Percentiles rank a stretch among this genome's conserved stretches.
Evolutionary conservation across 2,113 vertebrate species (phyloP).

Genomic region (Corvus moneduloides): DNA sequence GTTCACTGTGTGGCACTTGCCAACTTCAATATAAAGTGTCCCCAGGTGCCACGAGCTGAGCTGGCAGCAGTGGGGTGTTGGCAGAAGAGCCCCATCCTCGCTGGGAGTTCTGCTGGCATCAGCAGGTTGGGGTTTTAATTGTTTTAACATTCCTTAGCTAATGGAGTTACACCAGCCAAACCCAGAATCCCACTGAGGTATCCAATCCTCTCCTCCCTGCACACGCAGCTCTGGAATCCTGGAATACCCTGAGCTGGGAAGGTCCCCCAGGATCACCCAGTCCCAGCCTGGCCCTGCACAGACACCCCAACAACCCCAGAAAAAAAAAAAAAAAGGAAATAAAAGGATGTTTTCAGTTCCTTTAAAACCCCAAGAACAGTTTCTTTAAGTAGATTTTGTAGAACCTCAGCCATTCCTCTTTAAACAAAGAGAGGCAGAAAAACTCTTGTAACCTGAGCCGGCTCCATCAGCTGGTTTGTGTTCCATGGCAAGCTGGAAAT

Average conservation of each 20-base stretch:
- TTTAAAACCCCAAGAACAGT: not conserved
- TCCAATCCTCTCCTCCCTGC: not conserved
- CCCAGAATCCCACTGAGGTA: not conserved
- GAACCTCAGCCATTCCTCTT: not conserved
- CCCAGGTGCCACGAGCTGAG: not conserved
- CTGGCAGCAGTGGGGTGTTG: not conserved
- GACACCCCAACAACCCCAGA: not conserved
- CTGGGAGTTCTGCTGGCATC: not conserved
- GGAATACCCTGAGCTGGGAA: not conserved
- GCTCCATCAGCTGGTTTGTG: not conserved
- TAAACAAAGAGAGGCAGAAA: not conserved
- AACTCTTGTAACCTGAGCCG: not conserved
- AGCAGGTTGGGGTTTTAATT: not conserved
- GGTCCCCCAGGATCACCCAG: rapidly evolving
- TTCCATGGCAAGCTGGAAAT: not conserved
- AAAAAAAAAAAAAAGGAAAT: rapidly evolving
- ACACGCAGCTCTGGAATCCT: not conserved
- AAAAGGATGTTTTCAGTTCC: not conserved
- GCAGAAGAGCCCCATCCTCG: not conserved
- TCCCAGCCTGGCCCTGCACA: not conserved
- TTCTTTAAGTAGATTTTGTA: not conserved
- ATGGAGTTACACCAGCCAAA: not conserved
- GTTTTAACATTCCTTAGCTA: not conserved
- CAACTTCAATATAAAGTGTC: not conserved
- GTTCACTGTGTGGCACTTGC: not conserved